Conservation (phyloP, 2,113 vertebrate genomes). For the Setophaga kirtlandii region DNA sequence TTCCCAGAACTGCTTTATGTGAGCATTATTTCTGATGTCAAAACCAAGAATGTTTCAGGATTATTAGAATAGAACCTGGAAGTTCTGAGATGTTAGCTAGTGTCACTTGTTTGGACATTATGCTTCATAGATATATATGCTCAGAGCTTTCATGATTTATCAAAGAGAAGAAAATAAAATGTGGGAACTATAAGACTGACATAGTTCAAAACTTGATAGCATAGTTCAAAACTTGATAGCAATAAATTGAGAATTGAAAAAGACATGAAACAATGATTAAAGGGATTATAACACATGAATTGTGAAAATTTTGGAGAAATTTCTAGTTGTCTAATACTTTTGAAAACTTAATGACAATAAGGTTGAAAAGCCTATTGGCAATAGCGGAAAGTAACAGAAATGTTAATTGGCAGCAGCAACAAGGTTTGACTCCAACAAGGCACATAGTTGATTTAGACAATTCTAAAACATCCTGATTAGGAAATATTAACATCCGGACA, state of each 20-base stretch:
- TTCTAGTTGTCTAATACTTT: neutral
- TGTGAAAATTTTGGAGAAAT: neutral
- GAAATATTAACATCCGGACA: neutral
- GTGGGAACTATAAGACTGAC: neutral
- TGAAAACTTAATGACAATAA: neutral
- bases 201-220: neutral
- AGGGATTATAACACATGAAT: neutral
- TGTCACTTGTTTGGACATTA: neutral
- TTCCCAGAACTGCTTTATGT: neutral
- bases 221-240: neutral
- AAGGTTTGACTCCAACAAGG: neutral
- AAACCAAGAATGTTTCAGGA: neutral
- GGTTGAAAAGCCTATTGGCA: neutral
- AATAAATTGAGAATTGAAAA: neutral
- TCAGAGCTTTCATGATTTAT: neutral
- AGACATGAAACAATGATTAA: constrained; percentile 18
- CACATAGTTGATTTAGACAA: neutral
- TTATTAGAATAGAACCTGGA: neutral
- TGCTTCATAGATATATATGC: neutral
- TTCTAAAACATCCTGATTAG: neutral
- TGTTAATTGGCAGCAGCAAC: neutral
- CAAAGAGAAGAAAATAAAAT: neutral
- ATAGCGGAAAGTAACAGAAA: neutral
- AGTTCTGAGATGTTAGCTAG: neutral
- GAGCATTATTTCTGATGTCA: neutral